Evolutionary conservation across 1,140 invertebrate genomes (phyloP).

Genomic region (Zaprionus camerounensis): DNA sequence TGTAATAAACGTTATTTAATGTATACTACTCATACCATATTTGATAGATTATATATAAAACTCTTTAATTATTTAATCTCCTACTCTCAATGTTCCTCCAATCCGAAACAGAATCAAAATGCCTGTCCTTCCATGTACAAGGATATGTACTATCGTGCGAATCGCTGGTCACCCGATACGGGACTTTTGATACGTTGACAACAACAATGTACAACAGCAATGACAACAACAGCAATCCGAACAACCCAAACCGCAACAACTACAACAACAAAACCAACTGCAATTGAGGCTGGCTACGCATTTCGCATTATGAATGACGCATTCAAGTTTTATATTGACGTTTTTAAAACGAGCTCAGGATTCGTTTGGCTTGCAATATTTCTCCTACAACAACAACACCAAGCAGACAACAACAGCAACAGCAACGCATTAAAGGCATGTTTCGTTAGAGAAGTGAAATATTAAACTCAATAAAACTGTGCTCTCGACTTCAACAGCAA

Average conservation of each 20-base stretch:
- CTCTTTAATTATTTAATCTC: too few relatives aligned
- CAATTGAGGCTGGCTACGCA: slow-evolving; percentile 42
- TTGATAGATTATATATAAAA: too few relatives aligned
- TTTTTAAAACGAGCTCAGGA: slow-evolving; percentile 68
- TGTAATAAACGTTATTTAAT: too few relatives aligned
- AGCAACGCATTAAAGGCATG: neutral
- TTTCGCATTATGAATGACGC: slow-evolving; percentile 63
- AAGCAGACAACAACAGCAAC: slow-evolving; percentile 8
- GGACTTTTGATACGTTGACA: slow-evolving; percentile 83
- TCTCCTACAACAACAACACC: slow-evolving; percentile 39
- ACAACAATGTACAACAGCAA: slow-evolving; percentile 38
- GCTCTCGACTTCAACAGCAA: neutral
- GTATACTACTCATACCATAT: too few relatives aligned
- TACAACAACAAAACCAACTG: slow-evolving; percentile 47
- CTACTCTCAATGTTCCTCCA: slow-evolving; percentile 36
- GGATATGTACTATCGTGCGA: slow-evolving; percentile 88
- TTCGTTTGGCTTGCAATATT: slow-evolving; percentile 58
- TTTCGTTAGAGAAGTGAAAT: neutral
- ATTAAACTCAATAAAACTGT: neutral
- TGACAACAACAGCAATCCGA: slow-evolving; percentile 19
- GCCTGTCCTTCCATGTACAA: slow-evolving; percentile 89
- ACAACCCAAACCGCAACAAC: slow-evolving; percentile 21
- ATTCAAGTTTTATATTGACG: slow-evolving; percentile 63
- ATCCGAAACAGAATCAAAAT: slow-evolving; percentile 85
- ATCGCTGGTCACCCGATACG: slow-evolving; percentile 83